These are phyloP conservation scores for Bombus terrestris DNA, from an alignment of 1,140 invertebrate species.

Conservation along the genomic window DNA sequence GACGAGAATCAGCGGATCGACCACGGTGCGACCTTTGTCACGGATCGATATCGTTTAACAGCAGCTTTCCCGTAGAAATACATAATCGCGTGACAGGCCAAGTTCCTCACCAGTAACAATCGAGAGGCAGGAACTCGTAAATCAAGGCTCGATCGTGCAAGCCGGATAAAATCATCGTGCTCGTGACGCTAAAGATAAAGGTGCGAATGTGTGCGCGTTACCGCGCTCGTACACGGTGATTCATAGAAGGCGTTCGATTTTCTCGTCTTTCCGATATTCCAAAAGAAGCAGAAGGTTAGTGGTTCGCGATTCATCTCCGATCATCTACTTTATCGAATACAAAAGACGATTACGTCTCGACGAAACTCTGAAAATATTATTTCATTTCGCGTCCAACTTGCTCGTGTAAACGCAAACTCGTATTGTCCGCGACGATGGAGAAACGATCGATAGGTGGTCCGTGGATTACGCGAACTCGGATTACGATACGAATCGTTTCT, in stretches of 20 bases:
- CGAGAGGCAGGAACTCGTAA: conserved; percentile 27
- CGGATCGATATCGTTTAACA: conserved; percentile 20
- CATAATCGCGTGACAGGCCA: conserved; percentile 14
- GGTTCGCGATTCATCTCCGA: too few relatives aligned
- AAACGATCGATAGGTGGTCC: too few relatives aligned
- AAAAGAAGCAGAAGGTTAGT: too few relatives aligned
- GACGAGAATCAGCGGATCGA: neutral
- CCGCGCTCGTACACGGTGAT: neutral
- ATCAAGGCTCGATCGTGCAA: conserved; percentile 34
- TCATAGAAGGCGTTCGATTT: neutral
- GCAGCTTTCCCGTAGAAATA: conserved; percentile 19
- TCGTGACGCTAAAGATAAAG: conserved; percentile 25
- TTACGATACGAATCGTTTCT: too few relatives aligned
- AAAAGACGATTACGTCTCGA: too few relatives aligned
- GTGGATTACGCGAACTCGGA: too few relatives aligned
- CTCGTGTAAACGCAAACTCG: too few relatives aligned
- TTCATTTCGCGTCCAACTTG: too few relatives aligned
- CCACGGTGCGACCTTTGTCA: conserved; percentile 28
- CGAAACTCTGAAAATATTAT: too few relatives aligned
- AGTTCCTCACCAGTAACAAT: conserved; percentile 32
- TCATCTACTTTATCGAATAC: too few relatives aligned
- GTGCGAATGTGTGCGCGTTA: neutral
- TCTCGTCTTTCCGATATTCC: neutral
- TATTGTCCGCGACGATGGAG: too few relatives aligned
- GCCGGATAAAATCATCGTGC: conserved; percentile 41